Evolutionary conservation across 2,888 invertebrate genomes (phyloP), one percentile per base, ranked within the genome.

Genomic region (Metalampra italica): DNA sequence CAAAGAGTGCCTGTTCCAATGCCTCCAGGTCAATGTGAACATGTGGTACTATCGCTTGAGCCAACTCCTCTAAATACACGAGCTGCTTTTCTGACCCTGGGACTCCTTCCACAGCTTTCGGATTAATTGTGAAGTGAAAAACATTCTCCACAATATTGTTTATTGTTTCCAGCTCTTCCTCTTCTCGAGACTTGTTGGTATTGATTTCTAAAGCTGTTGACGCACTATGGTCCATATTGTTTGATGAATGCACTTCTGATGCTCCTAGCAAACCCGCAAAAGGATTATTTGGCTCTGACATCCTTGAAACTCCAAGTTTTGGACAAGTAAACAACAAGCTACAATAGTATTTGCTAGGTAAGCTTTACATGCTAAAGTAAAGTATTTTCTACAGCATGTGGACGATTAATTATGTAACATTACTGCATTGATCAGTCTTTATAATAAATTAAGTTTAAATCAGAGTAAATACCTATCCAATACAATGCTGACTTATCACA

Each of bases 1-100:
- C 96, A 76, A 96, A 96, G 11, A 96, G 78, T 0, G 93, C 94
- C 68, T 95, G 94, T 54, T 95, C 95, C 42, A 96, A 75, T 1
- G 92, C 87, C 59, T 94, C 93, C 51, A 93, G 75, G 56, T 94
- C 92, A 58, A 93, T 84, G 44, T 90, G 75, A 43, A 76, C 71
- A 46, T 80, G 75, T 8, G 90, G 90, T 40, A 82, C 81, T 52
- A 88, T 78, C 7, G 89, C 87, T 45, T 81, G 75, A 2, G 91
- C 90, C 45, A 93, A 83, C 62, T 94, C 93, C 58, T 93, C 93
- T 47, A 96, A 82, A 64, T 90, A 93, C 3, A 96, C 90, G 49
- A 94, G 73, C 57, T 92, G 91, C 50, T 66, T 75, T 34, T 81
- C 76, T 39, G 64, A 60, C 8, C 60, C 57, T 43, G 65, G 48